Evolutionary conservation across 2,797 vertebrate genomes (phyloP).

Genomic region (Okamejei kenojei): DNA sequence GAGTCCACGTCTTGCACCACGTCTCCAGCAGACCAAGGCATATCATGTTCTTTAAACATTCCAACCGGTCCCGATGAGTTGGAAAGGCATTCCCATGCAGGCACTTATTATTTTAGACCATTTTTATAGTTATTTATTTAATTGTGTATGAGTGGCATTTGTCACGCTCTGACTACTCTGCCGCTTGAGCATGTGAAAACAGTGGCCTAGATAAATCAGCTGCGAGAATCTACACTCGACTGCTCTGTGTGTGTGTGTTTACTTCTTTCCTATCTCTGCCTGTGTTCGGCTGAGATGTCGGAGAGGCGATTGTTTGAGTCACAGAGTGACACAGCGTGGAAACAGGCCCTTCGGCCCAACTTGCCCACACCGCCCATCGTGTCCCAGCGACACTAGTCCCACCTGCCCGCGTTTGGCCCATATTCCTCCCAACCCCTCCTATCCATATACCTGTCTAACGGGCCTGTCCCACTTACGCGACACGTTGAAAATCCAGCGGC

Average conservation of each 20-base stretch:
- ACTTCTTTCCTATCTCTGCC: constrained; percentile 43
- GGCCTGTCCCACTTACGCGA: no score
- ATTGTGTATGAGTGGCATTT: constrained; percentile 80
- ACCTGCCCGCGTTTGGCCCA: no score
- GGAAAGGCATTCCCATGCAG: constrained; percentile 70
- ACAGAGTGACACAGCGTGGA: no score
- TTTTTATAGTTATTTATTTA: constrained; percentile 91
- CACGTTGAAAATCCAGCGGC: no score
- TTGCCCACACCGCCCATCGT: no score
- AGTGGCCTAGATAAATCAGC: constrained; percentile 82
- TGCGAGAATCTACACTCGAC: constrained; percentile 54
- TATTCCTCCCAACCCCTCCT: no score
- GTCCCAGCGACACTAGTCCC: no score
- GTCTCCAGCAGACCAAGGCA: constrained; percentile 43
- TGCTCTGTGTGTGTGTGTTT: constrained; percentile 53
- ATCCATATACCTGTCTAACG: no score
- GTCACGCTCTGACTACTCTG: constrained; percentile 78
- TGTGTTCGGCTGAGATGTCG: neutral
- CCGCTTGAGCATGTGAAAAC: constrained; percentile 83
- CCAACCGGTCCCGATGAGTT: constrained; percentile 52
- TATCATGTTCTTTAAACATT: constrained; percentile 60
- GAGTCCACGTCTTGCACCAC: constrained; percentile 57
- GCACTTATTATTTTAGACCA: constrained; percentile 82
- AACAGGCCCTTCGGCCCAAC: no score
- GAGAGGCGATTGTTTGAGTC: neutral